A percentile compares a stretch with the other conserved stretches of the same genome.
These are phyloP conservation scores for Pseudomyrmex gracilis DNA, from an alignment of 1,140 invertebrate genomes.

Conservation along the genomic window DNA sequence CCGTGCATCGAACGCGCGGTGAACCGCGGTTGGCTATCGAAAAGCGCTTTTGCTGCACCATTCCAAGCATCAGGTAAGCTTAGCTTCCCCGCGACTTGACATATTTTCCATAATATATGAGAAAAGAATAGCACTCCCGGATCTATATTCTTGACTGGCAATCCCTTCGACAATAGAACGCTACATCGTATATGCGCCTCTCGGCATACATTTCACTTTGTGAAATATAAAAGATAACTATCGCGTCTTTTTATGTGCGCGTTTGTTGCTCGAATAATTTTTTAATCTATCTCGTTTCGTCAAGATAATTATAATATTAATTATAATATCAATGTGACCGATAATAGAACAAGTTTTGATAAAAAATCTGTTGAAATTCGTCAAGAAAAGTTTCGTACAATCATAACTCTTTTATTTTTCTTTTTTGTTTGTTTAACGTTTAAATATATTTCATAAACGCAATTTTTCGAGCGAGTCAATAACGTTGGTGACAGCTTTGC, in stretches of 20 bases:
- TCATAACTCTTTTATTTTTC: not conserved
- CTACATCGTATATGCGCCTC: not conserved
- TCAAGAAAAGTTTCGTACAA: too few relatives aligned
- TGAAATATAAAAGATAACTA: not conserved
- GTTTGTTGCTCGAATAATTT: not conserved
- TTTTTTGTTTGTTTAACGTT: not conserved
- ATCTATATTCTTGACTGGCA: conserved; percentile 3
- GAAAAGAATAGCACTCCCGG: not conserved
- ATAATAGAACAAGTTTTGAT: too few relatives aligned
- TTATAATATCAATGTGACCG: too few relatives aligned
- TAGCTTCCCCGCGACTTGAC: conserved; percentile 12
- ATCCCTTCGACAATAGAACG: conserved; percentile 23
- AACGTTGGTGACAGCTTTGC: not conserved
- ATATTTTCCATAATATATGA: conserved; percentile 31
- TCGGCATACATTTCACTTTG: not conserved
- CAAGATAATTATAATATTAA: too few relatives aligned
- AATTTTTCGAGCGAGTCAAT: not conserved
- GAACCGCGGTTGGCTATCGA: conserved; percentile 70
- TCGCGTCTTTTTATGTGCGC: not conserved
- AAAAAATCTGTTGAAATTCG: too few relatives aligned
- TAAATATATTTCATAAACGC: not conserved
- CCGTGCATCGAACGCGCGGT: conserved; percentile 57
- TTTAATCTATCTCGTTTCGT: not conserved
- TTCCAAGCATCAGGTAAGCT: not conserved
- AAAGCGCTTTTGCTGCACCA: conserved; percentile 21